Evolutionary conservation across 2,113 vertebrate genomes (phyloP).

Genomic region (Manacus vitellinus): DNA sequence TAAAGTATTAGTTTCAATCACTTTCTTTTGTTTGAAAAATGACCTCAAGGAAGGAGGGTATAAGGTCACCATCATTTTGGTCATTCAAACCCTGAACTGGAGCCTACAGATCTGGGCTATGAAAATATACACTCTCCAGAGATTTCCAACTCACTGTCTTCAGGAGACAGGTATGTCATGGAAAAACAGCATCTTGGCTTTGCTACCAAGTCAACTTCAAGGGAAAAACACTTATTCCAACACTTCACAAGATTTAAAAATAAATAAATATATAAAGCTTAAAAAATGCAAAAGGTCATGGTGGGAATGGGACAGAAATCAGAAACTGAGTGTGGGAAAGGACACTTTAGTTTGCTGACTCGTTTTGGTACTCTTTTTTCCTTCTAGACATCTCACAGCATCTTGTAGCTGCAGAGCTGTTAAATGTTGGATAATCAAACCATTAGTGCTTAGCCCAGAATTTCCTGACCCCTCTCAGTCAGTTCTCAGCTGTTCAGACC

Average conservation of each 20-base stretch:
- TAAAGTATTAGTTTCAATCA: background rate
- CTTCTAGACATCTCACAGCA: background rate
- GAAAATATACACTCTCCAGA: background rate
- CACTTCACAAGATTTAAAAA: background rate
- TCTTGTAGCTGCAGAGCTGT: background rate
- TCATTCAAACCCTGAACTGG: background rate
- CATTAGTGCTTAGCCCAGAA: background rate
- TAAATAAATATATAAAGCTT: no score
- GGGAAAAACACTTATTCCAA: background rate
- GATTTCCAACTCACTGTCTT: background rate
- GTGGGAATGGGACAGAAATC: background rate
- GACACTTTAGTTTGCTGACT: background rate
- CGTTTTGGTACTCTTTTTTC: background rate
- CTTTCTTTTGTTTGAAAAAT: background rate
- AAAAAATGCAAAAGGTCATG: background rate
- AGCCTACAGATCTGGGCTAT: background rate
- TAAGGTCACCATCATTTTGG: background rate
- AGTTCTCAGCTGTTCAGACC: background rate
- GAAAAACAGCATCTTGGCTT: background rate
- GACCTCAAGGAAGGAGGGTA: background rate
- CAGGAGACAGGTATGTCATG: background rate
- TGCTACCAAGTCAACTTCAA: background rate
- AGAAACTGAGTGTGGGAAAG: background rate
- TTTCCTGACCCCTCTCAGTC: slow-evolving; percentile 31
- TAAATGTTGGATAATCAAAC: background rate